Conservation (phyloP, 2,888 invertebrate genomes). For the Drosophila aldrichi region DNA sequence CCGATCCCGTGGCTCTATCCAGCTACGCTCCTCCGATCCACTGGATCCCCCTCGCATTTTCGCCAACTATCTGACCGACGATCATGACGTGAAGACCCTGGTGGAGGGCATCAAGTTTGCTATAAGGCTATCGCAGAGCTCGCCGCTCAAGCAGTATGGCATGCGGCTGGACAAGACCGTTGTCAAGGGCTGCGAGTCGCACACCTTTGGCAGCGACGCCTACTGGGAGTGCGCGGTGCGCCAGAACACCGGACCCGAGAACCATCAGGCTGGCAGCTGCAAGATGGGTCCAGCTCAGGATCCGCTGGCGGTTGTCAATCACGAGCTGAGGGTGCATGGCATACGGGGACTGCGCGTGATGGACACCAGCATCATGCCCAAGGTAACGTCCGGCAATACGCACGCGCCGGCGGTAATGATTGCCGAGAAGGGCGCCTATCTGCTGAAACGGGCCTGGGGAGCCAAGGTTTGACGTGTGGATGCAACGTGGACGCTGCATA, state of each 20-base stretch:
- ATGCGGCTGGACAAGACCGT: constrained; percentile 91
- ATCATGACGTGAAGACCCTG: constrained; percentile 91
- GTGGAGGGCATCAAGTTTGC: constrained; percentile 94
- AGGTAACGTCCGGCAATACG: constrained; percentile 91
- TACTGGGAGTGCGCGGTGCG: constrained; percentile 91
- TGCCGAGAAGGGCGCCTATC: constrained; percentile 88
- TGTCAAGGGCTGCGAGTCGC: constrained; percentile 90
- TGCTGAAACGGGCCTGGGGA: constrained; percentile 85
- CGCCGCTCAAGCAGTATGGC: constrained; percentile 89
- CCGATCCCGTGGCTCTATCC: constrained; percentile 92
- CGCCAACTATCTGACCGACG: constrained; percentile 89
- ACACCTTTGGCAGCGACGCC: constrained; percentile 90
- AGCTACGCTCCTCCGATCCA: constrained; percentile 92
- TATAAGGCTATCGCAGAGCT: constrained; percentile 90
- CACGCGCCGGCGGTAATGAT: constrained; percentile 93
- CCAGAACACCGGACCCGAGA: constrained; percentile 91
- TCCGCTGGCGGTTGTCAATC: constrained; percentile 91
- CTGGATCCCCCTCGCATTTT: constrained; percentile 93
- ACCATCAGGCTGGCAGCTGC: constrained; percentile 93
- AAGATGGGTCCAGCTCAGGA: constrained; percentile 92
- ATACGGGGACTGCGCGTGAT: constrained; percentile 89
- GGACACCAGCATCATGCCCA: constrained; percentile 93
- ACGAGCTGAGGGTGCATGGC: constrained; percentile 88
- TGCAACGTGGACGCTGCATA: constrained; percentile 84
- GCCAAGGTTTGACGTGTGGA: constrained; percentile 83